These are phyloP conservation scores for Anaspis maculata DNA, from an alignment of 2,888 invertebrate genomes.

Conservation along the genomic window DNA sequence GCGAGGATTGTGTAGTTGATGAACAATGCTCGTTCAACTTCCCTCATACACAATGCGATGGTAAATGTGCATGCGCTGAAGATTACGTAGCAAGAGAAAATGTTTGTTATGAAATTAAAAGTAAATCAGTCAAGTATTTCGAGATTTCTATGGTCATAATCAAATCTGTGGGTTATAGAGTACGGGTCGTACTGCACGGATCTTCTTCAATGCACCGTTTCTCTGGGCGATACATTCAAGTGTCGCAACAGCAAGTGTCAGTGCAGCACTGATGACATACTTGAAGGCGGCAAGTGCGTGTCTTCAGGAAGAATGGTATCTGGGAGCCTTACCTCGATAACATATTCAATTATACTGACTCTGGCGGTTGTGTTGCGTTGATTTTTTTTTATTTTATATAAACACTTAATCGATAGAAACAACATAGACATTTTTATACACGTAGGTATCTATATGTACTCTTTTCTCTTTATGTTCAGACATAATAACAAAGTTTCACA, in stretches of 20 bases:
- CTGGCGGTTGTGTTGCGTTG: too few relatives aligned
- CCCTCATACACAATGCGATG: too few relatives aligned
- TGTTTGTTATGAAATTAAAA: too few relatives aligned
- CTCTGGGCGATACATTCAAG: constrained; percentile 19
- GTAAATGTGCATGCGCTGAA: too few relatives aligned
- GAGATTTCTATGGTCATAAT: too few relatives aligned
- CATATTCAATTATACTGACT: too few relatives aligned
- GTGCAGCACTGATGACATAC: constrained; percentile 17
- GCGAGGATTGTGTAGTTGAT: constrained; percentile 17
- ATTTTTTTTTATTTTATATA: constrained; percentile 15
- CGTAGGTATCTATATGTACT: constrained; percentile 15
- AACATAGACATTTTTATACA: constrained; percentile 18
- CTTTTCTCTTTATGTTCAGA: constrained; percentile 12
- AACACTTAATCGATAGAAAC: constrained; percentile 14
- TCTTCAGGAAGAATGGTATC: too few relatives aligned
- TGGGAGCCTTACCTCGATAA: too few relatives aligned
- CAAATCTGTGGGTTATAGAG: too few relatives aligned
- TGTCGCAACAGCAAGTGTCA: constrained; percentile 26
- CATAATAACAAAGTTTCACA: constrained; percentile 11
- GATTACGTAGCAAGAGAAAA: too few relatives aligned
- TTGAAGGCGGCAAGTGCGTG: constrained; percentile 16
- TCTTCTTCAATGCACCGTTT: constrained; percentile 18
- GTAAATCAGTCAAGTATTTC: too few relatives aligned
- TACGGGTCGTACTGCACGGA: constrained; percentile 23
- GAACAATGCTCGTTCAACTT: constrained; percentile 19